A percentile compares a stretch with the other conserved stretches of the same genome.
These are phyloP conservation scores for Dasysyrphus albostriatus DNA, from an alignment of 2,888 invertebrate species.

Conservation along the genomic window DNA sequence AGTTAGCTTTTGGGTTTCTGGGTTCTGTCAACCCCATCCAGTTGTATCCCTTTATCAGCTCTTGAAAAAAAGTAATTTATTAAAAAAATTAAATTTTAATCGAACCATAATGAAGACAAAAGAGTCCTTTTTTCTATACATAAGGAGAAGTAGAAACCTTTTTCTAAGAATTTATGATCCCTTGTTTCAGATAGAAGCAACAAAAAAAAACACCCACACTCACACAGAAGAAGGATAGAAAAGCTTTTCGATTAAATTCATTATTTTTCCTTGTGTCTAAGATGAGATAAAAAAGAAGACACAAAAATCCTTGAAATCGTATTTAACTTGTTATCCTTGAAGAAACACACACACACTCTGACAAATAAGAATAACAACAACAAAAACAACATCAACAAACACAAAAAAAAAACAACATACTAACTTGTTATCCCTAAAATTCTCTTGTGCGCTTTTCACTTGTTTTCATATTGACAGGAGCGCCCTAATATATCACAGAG, in stretches of 20 bases:
- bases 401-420: neutral
- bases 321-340: slow-evolving; percentile 72
- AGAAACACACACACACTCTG: slow-evolving; percentile 21
- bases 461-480: slow-evolving; percentile 72
- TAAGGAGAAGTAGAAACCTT: slow-evolving; percentile 23
- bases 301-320: slow-evolving; percentile 62
- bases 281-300: slow-evolving; percentile 19
- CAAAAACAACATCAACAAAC: slow-evolving; percentile 12
- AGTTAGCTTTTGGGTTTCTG: slow-evolving; percentile 50
- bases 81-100: slow-evolving; percentile 72
- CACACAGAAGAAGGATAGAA: slow-evolving; percentile 45
- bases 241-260: slow-evolving; percentile 71
- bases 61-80: slow-evolving; percentile 54
- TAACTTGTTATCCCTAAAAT: slow-evolving; percentile 50
- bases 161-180: slow-evolving; percentile 66
- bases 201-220: neutral
- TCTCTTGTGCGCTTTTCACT: slow-evolving; percentile 61
- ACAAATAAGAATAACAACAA: slow-evolving; percentile 35
- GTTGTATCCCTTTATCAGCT: neutral
- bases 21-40: neutral
- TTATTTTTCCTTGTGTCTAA: slow-evolving; percentile 51
- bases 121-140: slow-evolving; percentile 9
- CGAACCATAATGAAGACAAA: slow-evolving; percentile 53
- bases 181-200: neutral
- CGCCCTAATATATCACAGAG: slow-evolving; percentile 71